phyloP scores from a whole-genome alignment of 2,797 vertebrate genomes.

The Furcifer pardalis region DNA sequence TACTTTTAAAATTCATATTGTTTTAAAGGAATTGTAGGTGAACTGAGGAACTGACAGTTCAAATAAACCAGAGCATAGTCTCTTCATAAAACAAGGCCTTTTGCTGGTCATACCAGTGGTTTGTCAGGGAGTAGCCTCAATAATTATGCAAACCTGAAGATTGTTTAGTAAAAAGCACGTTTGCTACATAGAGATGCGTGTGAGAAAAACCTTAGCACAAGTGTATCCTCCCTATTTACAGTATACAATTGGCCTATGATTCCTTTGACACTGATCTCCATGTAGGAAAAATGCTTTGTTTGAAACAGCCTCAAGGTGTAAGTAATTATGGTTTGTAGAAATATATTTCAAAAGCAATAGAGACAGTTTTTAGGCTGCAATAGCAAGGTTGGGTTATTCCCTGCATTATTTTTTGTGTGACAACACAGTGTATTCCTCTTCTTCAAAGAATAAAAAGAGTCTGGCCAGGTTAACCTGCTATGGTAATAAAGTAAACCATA shows the following conservation, averaged over 20 bases:
- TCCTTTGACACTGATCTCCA: background rate
- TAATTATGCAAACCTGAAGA: background rate
- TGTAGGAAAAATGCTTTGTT: slow-evolving; percentile 1
- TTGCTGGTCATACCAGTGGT: background rate
- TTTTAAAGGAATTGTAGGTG: background rate
- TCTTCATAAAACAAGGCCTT: background rate
- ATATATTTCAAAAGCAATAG: background rate
- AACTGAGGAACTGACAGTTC: background rate
- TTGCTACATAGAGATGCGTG: background rate
- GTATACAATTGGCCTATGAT: background rate
- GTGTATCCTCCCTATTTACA: background rate
- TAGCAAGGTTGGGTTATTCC: background rate
- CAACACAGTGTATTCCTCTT: background rate
- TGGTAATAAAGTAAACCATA: too few relatives aligned
- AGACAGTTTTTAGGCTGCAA: background rate
- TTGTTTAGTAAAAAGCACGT: background rate
- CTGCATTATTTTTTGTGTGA: background rate
- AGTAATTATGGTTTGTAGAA: background rate
- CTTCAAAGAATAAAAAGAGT: background rate
- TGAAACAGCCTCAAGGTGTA: background rate
- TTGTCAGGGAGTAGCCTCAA: background rate
- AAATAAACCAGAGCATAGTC: background rate
- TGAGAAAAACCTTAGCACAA: background rate
- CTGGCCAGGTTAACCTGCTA: too few relatives aligned
- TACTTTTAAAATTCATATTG: background rate